Evolutionary conservation across 2,888 invertebrate genomes (phyloP).

Genomic region (Deilephila porcellus): DNA sequence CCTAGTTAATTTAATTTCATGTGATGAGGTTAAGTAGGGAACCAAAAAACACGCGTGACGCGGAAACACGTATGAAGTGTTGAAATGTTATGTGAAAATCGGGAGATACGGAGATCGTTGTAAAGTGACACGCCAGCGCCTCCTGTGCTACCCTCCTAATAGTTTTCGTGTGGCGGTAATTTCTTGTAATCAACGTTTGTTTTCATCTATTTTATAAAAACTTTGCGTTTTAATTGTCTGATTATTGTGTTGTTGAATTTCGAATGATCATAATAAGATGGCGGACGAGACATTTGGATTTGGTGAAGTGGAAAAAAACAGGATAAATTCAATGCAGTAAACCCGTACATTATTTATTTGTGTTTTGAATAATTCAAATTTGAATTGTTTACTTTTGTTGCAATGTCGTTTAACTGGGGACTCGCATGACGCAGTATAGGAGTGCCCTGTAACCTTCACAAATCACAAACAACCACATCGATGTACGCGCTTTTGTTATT

Average conservation of each 20-base stretch:
- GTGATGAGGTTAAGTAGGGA: neutral
- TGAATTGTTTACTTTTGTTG: neutral
- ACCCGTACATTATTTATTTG: neutral
- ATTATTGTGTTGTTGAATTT: slow-evolving; percentile 22
- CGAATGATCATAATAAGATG: slow-evolving; percentile 42
- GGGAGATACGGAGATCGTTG: slow-evolving; percentile 25
- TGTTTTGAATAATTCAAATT: neutral
- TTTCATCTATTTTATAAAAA: slow-evolving; percentile 40
- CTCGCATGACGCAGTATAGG: neutral
- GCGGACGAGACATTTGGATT: slow-evolving; percentile 41
- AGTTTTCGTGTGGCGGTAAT: slow-evolving; percentile 66
- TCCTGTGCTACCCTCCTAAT: slow-evolving; percentile 57
- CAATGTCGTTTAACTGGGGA: neutral
- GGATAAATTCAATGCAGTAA: neutral
- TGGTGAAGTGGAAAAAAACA: slow-evolving; percentile 26
- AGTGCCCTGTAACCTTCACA: neutral
- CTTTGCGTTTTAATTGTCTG: neutral
- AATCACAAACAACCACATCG: neutral
- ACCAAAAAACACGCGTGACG: slow-evolving; percentile 3
- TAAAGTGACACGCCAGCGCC: slow-evolving; percentile 67
- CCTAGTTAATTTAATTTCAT: slow-evolving; percentile 18
- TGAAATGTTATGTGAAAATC: slow-evolving; percentile 34
- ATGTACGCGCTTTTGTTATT: neutral
- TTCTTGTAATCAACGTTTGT: slow-evolving; percentile 45
- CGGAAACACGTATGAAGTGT: slow-evolving; percentile 10